Evolutionary conservation across 2,113 vertebrate genomes (phyloP), one percentile per base, ranked within the genome.

Genomic region (Pipa parva): DNA sequence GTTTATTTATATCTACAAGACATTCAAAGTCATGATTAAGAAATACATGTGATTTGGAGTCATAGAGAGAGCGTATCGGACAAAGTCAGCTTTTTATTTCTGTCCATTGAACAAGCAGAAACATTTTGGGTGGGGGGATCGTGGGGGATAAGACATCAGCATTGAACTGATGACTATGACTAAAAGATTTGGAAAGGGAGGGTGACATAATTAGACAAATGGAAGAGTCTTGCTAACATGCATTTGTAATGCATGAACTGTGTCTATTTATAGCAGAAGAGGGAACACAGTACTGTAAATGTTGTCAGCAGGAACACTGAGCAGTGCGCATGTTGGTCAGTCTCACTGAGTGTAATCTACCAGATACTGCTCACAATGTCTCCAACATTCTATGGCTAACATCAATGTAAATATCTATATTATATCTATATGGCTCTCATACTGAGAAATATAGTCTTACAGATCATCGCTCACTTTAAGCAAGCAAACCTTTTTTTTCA

Each of bases 81-180:
- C 65, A 68, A 59, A 68, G 65, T 28, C 45, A 69, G 39, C 59
- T 39, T 60, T 28, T 69, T 69, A 60, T 39, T 48, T 60, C 12
- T 42, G 57, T 60, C 29, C 21, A 11, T 22, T 5, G 42, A 45
- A 42, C 46, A 51, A 60, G 11, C 20, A 22, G 56, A 29, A 60
- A n/a, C 33, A 60, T 50, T 60, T 33, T 31, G 10, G 24, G 17
- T 10, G 39, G 20, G 37, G 60, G 48, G 28, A 28, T 20, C 3
- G 24, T 12, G 24, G 27, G 46, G 37, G 20, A 48, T 69, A 31
- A 69, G 28, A 48, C 7, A 22, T 20, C 46, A 22, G 18, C 24
- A 39, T 39, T 39, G 29, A 49, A 5, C 9, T 26, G 12, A n/a
- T 25, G 10, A 33, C 65, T 20, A n/a, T 52, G 45, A 69, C 65